These are phyloP conservation scores for Tachypleus tridentatus DNA, from an alignment of 1,140 invertebrate species.

Conservation along the genomic window DNA sequence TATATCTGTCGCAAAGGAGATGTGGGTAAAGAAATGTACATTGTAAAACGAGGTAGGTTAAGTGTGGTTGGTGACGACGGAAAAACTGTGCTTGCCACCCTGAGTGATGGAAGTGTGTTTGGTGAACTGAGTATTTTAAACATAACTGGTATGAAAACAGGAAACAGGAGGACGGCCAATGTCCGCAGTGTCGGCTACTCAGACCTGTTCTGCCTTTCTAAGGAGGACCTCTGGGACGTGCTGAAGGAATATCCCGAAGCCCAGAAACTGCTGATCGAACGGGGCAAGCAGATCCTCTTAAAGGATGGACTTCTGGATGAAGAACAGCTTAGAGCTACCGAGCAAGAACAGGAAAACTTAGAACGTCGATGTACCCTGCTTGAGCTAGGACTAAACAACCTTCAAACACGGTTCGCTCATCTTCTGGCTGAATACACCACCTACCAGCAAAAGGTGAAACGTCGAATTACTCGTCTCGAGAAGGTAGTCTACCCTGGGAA, in stretches of 20 bases:
- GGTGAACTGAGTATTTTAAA: conserved; percentile 85
- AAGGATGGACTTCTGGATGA: conserved; percentile 90
- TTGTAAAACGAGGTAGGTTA: conserved; percentile 76
- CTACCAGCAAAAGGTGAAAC: conserved; percentile 37
- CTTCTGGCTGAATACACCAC: conserved; percentile 37
- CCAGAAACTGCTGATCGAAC: conserved; percentile 68
- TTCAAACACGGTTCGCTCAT: conserved; percentile 36
- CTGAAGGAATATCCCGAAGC: conserved; percentile 80
- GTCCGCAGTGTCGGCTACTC: conserved; percentile 80
- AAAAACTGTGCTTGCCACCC: conserved; percentile 67
- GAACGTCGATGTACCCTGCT: conserved; percentile 24
- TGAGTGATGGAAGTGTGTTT: conserved; percentile 83
- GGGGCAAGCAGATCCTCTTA: conserved; percentile 76
- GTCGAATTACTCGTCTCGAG: conserved; percentile 35
- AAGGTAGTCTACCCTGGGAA: conserved; percentile 1
- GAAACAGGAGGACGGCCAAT: conserved; percentile 80
- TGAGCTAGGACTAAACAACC: conserved; percentile 31
- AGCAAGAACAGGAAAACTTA: conserved; percentile 16
- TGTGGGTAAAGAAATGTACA: conserved; percentile 95
- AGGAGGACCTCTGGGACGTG: conserved; percentile 43
- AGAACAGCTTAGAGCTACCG: conserved; percentile 44
- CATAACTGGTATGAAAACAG: conserved; percentile 75
- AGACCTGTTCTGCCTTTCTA: conserved; percentile 82
- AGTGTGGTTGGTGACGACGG: conserved; percentile 79
- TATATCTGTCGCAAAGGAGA: conserved; percentile 94